phyloP scores from a whole-genome alignment of 2,113 vertebrate genomes.

The Semicossyphus pulcher region DNA sequence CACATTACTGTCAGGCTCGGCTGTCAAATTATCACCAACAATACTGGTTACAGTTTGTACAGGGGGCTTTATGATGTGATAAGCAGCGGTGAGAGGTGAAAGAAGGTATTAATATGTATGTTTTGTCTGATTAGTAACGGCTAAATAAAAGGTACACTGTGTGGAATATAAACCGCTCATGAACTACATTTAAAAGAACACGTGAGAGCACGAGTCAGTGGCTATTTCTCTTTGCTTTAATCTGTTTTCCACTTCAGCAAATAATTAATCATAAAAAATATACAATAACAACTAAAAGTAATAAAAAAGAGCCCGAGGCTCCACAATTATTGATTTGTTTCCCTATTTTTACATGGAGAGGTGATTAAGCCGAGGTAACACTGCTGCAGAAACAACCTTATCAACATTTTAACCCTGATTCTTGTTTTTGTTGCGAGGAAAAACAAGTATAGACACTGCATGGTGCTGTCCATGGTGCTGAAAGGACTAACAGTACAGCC shows the following conservation, averaged over 20 bases:
- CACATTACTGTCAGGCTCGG: slow-evolving; percentile 55
- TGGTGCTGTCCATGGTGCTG: slow-evolving; percentile 79
- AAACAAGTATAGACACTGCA: slow-evolving; percentile 12
- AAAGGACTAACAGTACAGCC: slow-evolving; percentile 36
- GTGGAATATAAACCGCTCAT: slow-evolving; percentile 26
- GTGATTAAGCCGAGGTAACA: slow-evolving; percentile 20
- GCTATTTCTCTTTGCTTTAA: slow-evolving; percentile 25
- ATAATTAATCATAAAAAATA: slow-evolving; percentile 18
- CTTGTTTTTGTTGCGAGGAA: background rate
- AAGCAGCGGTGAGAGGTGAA: slow-evolving; percentile 35
- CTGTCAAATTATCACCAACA: slow-evolving; percentile 71
- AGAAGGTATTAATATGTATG: slow-evolving; percentile 29
- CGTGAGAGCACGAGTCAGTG: slow-evolving; percentile 7
- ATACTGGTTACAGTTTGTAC: slow-evolving; percentile 57
- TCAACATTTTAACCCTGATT: slow-evolving; percentile 23
- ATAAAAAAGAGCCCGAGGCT: slow-evolving; percentile 40
- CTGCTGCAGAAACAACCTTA: background rate
- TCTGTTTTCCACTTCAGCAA: slow-evolving; percentile 23
- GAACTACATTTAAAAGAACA: slow-evolving; percentile 38
- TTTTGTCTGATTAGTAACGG: slow-evolving; percentile 54
- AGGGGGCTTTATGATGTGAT: slow-evolving; percentile 50
- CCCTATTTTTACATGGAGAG: slow-evolving; percentile 2
- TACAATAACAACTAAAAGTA: slow-evolving; percentile 35
- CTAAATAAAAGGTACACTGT: slow-evolving; percentile 18
- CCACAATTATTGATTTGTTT: slow-evolving; percentile 39